Evolutionary conservation across 64 coral and sea anemone genomes (phyloP).

Genomic region (Astreopora myriophthalma): DNA sequence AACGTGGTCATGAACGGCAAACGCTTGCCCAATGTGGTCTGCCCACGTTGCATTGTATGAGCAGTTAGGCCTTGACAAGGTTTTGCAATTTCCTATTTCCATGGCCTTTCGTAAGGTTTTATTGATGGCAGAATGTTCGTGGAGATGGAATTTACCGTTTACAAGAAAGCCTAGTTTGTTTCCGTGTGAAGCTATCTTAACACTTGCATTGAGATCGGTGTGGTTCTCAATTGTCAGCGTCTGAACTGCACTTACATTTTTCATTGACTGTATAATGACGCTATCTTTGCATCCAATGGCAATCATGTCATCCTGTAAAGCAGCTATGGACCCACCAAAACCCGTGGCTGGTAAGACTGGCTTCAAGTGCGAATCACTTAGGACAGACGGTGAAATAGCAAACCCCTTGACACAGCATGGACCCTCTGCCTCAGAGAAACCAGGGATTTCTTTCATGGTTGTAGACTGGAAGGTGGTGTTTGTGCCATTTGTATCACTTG

Average conservation of each 20-base stretch:
- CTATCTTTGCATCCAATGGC: conserved; percentile 14
- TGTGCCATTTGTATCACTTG: conserved; percentile 31
- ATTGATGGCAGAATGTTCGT: background rate
- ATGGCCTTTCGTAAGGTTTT: background rate
- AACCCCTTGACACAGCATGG: conserved; percentile 31
- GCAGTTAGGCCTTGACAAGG: background rate
- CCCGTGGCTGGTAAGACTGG: background rate
- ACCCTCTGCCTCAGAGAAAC: conserved; percentile 48
- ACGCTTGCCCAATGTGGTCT: conserved; percentile 27
- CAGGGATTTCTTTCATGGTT: conserved; percentile 68
- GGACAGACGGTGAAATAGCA: background rate
- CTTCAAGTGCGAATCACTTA: conserved; percentile 50
- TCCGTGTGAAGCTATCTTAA: background rate
- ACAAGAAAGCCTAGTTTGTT: background rate
- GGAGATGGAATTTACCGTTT: background rate
- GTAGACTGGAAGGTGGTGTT: conserved; percentile 37
- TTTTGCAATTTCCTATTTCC: background rate
- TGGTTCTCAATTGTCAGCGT: background rate
- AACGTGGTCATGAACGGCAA: conserved; percentile 45
- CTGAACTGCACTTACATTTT: background rate
- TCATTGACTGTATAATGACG: conserved; percentile 17
- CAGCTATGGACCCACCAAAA: conserved; percentile 32
- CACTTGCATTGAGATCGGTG: background rate
- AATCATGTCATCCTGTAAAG: background rate
- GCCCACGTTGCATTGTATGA: conserved; percentile 45